These are phyloP conservation scores for Melieria omissa DNA, from an alignment of 2,888 invertebrate genomes.

Conservation along the genomic window DNA sequence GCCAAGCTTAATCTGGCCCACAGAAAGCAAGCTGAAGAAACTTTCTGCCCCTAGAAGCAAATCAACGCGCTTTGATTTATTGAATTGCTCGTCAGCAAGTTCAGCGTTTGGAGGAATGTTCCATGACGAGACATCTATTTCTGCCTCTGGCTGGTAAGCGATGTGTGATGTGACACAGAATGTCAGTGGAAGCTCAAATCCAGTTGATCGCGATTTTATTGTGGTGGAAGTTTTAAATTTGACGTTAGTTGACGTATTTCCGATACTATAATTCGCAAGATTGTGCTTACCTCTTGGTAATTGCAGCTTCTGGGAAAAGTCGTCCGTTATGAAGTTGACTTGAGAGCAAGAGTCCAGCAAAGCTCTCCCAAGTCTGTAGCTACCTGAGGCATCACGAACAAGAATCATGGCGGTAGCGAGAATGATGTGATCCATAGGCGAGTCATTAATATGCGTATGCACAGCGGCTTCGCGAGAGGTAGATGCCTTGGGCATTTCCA, in stretches of 20 bases:
- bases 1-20: too few relatives aligned
- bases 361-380: constrained; percentile 35
- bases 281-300: too few relatives aligned
- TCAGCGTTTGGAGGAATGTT: constrained; percentile 25
- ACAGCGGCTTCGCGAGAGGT: too few relatives aligned
- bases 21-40: too few relatives aligned
- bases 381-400: constrained; percentile 31
- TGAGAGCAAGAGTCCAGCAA: constrained; percentile 40
- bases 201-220: constrained; percentile 27
- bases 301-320: constrained; percentile 19
- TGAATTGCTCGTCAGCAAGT: constrained; percentile 40
- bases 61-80: constrained; percentile 18
- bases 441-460: too few relatives aligned
- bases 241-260: too few relatives aligned
- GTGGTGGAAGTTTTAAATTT: constrained; percentile 9
- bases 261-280: too few relatives aligned
- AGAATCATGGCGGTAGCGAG: constrained; percentile 33
- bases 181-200: constrained; percentile 21
- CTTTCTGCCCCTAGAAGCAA: too few relatives aligned
- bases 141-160: constrained; percentile 31
- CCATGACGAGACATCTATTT: constrained; percentile 12
- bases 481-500: too few relatives aligned
- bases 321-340: constrained; percentile 33
- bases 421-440: constrained; percentile 9
- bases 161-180: constrained; percentile 25